Evolutionary conservation across 1,140 invertebrate species (phyloP), one percentile per base, ranked within the genome.

Genomic region (Augochlora pura): DNA sequence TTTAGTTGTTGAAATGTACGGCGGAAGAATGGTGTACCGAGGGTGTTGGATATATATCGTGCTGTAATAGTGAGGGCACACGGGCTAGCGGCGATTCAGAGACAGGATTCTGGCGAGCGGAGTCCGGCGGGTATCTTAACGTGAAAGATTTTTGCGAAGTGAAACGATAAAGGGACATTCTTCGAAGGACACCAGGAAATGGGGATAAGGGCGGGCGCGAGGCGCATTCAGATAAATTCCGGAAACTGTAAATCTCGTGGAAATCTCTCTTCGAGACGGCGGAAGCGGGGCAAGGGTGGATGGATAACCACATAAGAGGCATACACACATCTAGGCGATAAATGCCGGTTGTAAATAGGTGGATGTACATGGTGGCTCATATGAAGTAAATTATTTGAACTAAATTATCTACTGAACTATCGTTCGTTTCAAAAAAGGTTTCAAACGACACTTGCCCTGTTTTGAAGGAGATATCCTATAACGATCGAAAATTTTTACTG

Each of bases 171-270:
- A 83, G 54, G 66, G 76, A 70, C 57, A 46, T 75, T 83, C 66
- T 75, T 21, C 39, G 57, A 42, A 65, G 70, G 42, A 82, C 52
- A 69, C 9, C 52, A 18, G 46, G 23, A 79, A 75, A 80, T 63
- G 62, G 49, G 52, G 81, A 72, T 78, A 73, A 73, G 70, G 25
- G 14, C n/a, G 16, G n/a, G 18, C 3, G 21, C 77, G 39, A 49
- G 27, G 70, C 21, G 21, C 52, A 66, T 60, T 73, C 70, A 49
- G 39, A 79, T 84, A 80, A 76, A 84, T 85, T 85, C 77, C 67
- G 68, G 52, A 80, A 84, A 68, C 67, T 76, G 65, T 83, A 83
- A 75, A 84, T 83, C 83, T 75, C 76, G 18, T 39, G 77, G 21
- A 80, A 76, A 80, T 85, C 63, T 80, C 78, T 59, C 49, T 64